phyloP scores from a whole-genome alignment of 2,113 vertebrate genomes.

The Setophaga kirtlandii region DNA sequence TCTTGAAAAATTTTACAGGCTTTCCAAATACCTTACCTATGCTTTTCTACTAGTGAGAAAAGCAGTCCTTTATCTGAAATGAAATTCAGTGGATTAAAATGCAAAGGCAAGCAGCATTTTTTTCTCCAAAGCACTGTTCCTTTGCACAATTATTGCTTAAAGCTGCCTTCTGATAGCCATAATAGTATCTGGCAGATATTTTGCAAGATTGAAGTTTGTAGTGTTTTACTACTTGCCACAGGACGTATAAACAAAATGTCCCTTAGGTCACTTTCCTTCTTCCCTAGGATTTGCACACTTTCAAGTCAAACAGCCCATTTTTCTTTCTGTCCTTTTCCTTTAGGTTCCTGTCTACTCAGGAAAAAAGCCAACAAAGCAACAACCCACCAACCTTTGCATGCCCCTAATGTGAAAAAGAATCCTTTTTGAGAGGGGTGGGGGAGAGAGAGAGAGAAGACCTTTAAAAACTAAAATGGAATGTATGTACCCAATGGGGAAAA shows the following conservation, averaged over 20 bases:
- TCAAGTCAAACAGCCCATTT: not conserved
- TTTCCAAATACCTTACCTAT: not conserved
- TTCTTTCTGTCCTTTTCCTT: not conserved
- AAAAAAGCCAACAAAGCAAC: not conserved
- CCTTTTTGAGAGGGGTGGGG: not conserved
- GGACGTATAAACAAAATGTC: not conserved
- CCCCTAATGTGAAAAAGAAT: not conserved
- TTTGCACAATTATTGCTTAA: not conserved
- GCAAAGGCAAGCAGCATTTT: not conserved
- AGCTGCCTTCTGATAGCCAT: not conserved
- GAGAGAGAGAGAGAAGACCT: not conserved
- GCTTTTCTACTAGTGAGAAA: not conserved
- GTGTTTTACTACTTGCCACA: not conserved
- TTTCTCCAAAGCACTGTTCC: not conserved
- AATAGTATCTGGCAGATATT: not conserved
- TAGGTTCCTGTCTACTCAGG: not conserved
- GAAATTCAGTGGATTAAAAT: not conserved
- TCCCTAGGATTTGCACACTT: constrained; percentile 2
- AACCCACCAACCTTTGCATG: not conserved
- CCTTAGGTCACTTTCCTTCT: constrained; percentile 6
- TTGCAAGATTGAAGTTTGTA: not conserved
- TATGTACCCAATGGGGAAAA: not conserved
- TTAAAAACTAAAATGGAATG: not conserved
- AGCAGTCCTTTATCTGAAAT: not conserved
- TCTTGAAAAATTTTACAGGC: not conserved